Evolutionary conservation across 2,797 vertebrate species (phyloP).

Genomic region (Acrossocheilus wenchowensis): DNA sequence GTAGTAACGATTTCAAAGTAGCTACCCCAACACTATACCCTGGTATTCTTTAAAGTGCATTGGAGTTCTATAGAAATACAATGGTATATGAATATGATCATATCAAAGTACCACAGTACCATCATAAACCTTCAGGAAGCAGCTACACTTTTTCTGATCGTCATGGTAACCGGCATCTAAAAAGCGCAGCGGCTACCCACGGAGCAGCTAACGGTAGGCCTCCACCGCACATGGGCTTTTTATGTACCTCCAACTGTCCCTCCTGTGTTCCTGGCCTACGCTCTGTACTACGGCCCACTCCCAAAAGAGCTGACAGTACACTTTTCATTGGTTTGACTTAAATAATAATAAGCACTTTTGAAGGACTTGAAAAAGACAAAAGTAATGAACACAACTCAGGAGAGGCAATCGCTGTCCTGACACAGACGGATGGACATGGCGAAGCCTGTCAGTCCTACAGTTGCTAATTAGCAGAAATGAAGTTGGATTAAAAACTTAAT

Average conservation of each 20-base stretch:
- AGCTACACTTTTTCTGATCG: neutral
- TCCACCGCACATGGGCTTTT: constrained; percentile 33
- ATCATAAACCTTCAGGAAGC: neutral
- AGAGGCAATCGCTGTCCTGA: constrained; percentile 45
- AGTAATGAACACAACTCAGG: constrained; percentile 61
- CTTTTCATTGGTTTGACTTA: constrained; percentile 57
- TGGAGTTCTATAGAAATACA: neutral
- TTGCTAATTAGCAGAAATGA: constrained; percentile 62
- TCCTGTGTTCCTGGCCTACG: constrained; percentile 40
- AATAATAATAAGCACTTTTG: constrained; percentile 68
- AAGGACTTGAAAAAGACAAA: constrained; percentile 67
- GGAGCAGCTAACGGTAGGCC: neutral
- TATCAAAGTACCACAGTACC: neutral
- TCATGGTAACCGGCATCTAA: constrained; percentile 1
- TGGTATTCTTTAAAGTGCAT: neutral
- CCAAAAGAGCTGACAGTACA: constrained; percentile 59
- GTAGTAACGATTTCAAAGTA: neutral
- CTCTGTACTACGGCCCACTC: constrained; percentile 32
- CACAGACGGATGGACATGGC: constrained; percentile 58
- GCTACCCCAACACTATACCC: neutral
- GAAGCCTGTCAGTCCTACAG: constrained; percentile 53
- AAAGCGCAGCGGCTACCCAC: neutral
- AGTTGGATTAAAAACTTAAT: constrained; percentile 64
- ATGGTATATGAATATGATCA: neutral
- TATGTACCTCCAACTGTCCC: constrained; percentile 24